A percentile compares a stretch with the other conserved stretches of the same genome.
Conservation (phyloP, 1,140 invertebrate species). For the Halictus rubicundus region DNA sequence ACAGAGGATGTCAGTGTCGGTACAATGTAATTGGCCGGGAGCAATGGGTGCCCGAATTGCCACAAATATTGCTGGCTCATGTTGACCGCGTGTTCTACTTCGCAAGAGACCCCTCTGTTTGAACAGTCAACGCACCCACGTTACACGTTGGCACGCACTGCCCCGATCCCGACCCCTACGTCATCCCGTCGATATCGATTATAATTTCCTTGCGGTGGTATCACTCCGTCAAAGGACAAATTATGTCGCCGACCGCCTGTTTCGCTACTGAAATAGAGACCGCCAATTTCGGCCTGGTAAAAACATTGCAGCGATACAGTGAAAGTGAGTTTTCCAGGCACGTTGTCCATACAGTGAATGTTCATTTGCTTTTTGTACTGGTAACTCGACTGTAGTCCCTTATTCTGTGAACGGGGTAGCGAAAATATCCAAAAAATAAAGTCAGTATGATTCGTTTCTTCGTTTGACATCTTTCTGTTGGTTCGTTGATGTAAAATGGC, state of each 20-base stretch:
- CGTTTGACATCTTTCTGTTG: too few relatives aligned
- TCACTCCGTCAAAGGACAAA: constrained; percentile 15
- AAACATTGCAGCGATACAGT: neutral
- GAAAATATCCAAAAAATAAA: too few relatives aligned
- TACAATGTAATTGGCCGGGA: too few relatives aligned
- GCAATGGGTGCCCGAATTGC: neutral
- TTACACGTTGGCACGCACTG: neutral
- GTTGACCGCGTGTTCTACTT: neutral
- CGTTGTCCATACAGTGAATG: too few relatives aligned
- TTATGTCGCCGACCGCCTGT: neutral
- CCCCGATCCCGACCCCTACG: neutral
- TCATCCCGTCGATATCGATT: constrained; percentile 23
- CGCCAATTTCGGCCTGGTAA: neutral
- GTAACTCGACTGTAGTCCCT: too few relatives aligned
- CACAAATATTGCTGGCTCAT: constrained; percentile 9
- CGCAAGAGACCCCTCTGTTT: constrained; percentile 7
- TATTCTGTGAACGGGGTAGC: too few relatives aligned
- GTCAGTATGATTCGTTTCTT: too few relatives aligned
- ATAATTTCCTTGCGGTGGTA: constrained; percentile 20
- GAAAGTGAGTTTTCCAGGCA: neutral
- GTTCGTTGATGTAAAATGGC: too few relatives aligned
- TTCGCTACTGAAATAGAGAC: neutral
- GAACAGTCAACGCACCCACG: constrained; percentile 23
- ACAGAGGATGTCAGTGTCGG: too few relatives aligned
- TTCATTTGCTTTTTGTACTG: too few relatives aligned